These are phyloP conservation scores for Chelidonichthys spinosus DNA, from an alignment of 2,797 vertebrate species.

Conservation along the genomic window DNA sequence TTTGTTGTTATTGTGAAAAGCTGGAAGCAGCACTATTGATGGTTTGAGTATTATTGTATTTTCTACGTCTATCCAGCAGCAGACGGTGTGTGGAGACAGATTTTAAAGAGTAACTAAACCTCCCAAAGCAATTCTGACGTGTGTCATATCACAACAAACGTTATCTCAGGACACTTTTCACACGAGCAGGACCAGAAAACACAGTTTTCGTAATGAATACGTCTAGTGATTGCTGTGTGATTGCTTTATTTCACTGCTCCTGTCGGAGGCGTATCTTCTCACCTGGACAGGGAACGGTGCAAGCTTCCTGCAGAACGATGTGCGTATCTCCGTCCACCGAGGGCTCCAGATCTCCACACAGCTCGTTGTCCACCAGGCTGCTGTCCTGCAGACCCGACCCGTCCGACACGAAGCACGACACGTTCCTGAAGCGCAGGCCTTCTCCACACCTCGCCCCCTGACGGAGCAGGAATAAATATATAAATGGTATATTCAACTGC, in stretches of 20 bases:
- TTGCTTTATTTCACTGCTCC: background rate
- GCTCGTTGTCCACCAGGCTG: constrained; percentile 92
- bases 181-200: no score
- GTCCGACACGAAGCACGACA: constrained; percentile 94
- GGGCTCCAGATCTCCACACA: constrained; percentile 90
- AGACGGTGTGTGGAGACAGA: background rate
- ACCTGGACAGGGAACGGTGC: constrained; percentile 95
- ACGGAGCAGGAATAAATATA: background rate
- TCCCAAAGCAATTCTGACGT: no score
- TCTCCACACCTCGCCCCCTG: constrained; percentile 95
- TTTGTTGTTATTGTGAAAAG: constrained; percentile 26
- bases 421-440: constrained; percentile 89
- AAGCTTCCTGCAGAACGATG: constrained; percentile 89
- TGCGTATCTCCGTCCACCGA: constrained; percentile 87
- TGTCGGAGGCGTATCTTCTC: background rate
- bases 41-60: background rate
- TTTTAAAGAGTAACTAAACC: no score
- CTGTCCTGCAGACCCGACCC: constrained; percentile 85
- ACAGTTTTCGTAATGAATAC: no score
- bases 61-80: background rate
- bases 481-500: background rate
- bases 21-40: no score
- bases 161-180: no score
- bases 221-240: background rate
- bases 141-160: no score